Evolutionary conservation across 2,888 invertebrate species (phyloP), one percentile per base, ranked within the genome.

Genomic region (Steinernema hermaphroditum): DNA sequence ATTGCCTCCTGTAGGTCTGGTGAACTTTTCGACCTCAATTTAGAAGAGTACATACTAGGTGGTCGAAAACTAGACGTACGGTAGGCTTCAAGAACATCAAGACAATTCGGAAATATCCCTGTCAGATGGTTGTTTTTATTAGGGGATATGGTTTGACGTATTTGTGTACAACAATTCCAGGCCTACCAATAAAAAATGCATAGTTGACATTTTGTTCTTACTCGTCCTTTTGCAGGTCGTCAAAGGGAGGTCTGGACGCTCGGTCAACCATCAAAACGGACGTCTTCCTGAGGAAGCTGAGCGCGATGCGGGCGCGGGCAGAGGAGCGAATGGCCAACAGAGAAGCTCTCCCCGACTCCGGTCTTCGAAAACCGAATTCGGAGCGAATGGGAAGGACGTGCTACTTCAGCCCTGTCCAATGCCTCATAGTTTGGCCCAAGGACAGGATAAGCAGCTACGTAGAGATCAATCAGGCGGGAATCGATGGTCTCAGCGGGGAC

Each of bases 351-450:
- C 16, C 32, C 29, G 62, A 62, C 19, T 62, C 62, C 62, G 46
- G 22, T 16, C 2, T 32, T 2, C 62, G 22, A 29, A 29, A 16
- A 14, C 32, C 22, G 32, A 62, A 62, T 1, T 62, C 69, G 19
- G 44, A 69, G 69, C 43, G 69, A 22, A 72, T 72, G 54, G 43
- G 72, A 22, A 70, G 69, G n/a, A 68, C 72, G 43, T 72, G 72
- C 19, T 72, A 72, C 68, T 72, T 72, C 44, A 72, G 72, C 34
- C 72, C 72, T 1, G 43, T 72, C 27, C 72, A 72, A 27, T 72
- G 72, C n/a, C 70, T 72, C 41, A 50, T 72, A 50, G 57, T 44
- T 32, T 43, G 68, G 50, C 72, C 72, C 44, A 69, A 72, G 69
- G 72, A 72, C 50, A 37, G 69, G 41, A 62, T 72, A 43, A 32